Conservation (phyloP, 1,140 invertebrate genomes). For the Cherax destructor region DNA sequence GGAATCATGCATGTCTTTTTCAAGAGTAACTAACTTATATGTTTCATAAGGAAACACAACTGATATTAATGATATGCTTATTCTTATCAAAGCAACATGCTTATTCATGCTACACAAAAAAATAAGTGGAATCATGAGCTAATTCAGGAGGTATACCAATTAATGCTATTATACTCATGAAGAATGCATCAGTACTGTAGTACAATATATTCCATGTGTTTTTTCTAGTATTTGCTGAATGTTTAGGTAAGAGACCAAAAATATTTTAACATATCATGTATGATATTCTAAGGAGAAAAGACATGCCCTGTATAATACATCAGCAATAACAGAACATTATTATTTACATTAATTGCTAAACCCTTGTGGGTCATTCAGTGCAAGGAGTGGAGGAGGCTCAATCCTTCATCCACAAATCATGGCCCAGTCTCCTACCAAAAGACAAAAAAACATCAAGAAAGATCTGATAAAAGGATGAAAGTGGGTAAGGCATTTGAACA, state of each 20-base stretch:
- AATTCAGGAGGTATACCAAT: not conserved
- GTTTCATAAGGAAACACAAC: not conserved
- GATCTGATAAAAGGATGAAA: not conserved
- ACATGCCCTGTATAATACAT: too few relatives aligned
- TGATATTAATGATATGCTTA: not conserved
- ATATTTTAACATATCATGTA: not conserved
- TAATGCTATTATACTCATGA: not conserved
- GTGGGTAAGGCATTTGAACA: not conserved
- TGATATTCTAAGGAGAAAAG: not conserved
- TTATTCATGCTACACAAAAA: not conserved
- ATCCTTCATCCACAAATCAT: too few relatives aligned
- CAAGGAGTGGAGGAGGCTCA: too few relatives aligned
- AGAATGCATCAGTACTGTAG: too few relatives aligned
- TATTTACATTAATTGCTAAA: too few relatives aligned
- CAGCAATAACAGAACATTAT: too few relatives aligned
- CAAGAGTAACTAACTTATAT: not conserved
- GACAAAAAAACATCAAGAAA: not conserved
- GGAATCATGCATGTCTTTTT: not conserved
- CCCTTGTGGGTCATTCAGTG: too few relatives aligned
- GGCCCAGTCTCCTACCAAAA: not conserved
- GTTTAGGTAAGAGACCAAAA: not conserved
- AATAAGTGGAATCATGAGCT: not conserved
- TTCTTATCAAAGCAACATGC: not conserved
- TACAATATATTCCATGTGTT: not conserved
- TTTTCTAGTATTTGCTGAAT: not conserved